A percentile compares a stretch with the other conserved stretches of the same genome.
Conservation (phyloP, 1,140 invertebrate species). For the Camponotus vicinus region DNA sequence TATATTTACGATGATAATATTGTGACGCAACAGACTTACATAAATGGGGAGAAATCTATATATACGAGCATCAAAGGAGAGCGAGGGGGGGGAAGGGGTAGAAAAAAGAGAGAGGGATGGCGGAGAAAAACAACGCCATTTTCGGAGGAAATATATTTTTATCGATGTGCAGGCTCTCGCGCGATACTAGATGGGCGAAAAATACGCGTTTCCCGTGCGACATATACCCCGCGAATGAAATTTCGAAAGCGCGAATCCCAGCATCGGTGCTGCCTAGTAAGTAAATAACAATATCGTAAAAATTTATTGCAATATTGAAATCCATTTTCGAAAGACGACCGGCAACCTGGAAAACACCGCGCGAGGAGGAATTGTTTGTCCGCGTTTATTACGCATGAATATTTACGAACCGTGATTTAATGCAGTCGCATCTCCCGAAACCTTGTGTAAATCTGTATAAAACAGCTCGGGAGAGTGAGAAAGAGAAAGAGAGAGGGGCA, state of each 20-base stretch:
- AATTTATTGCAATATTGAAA: slow-evolving; percentile 61
- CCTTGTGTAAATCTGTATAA: slow-evolving; percentile 33
- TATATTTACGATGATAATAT: slow-evolving; percentile 43
- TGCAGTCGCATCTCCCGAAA: slow-evolving; percentile 36
- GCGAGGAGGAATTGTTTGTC: slow-evolving; percentile 45
- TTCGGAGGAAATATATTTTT: slow-evolving; percentile 56
- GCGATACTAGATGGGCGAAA: slow-evolving; percentile 16
- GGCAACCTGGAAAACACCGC: not conserved
- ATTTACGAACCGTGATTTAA: slow-evolving; percentile 60
- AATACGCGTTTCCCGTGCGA: not conserved
- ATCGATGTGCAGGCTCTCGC: slow-evolving; percentile 9
- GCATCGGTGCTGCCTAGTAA: not conserved
- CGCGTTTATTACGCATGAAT: slow-evolving; percentile 58
- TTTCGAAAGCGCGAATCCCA: slow-evolving; percentile 3
- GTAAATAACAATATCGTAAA: slow-evolving; percentile 68
- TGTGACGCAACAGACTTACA: not conserved
- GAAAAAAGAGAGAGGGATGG: not conserved
- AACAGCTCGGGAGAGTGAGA: not conserved
- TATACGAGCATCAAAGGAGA: not conserved
- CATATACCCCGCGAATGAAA: slow-evolving; percentile 24
- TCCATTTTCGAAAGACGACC: slow-evolving; percentile 36
- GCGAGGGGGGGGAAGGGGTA: not conserved
- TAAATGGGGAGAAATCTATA: not conserved
- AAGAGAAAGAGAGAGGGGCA: not conserved
- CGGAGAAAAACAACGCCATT: slow-evolving; percentile 22